Base-by-base conservation (phyloP, 2,888 invertebrate genomes). In the Polymixis lichenea region DNA sequence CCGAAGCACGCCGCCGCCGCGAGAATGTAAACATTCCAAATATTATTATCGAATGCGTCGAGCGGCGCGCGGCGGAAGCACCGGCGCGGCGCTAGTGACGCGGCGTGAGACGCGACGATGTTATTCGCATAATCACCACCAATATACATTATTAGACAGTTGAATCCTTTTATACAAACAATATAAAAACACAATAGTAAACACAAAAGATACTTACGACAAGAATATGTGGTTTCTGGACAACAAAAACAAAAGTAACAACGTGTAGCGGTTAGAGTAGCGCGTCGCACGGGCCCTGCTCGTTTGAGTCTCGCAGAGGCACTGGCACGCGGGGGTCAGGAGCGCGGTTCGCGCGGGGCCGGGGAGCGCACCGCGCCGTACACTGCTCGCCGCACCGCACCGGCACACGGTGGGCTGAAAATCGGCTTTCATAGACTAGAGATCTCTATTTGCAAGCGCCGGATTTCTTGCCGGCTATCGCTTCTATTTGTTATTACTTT, bases 201-300 rank as follows among this genome's bases (percentile, higher is more conserved):
- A 80, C 49, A 61, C 32, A 64, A 61, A 65, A n/a, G 19, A 56
- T 72, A 87, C 85, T 87, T 73, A 85, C 85, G 85, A 61, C 77
- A 66, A 61, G 60, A 62, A 15, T 66, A 68, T 68, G 62, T 61
- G 61, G 46, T 67, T 43, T 32, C n/a, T 58, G 66, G 49, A 53
- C 66, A 74, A 77, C 72, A 65, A 69, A 71, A 79, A 75, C 68
- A 71, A 80, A 81, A 80, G 46, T 56, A 67, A 77, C 11, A 67
- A 75, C 61, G 73, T 62, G 61, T 72, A 46, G 56, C 11, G 56
- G 25, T 74, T 32, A 46, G 22, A 32, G 75, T 56, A 53, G 64
- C 81, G 73, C 83, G 77, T 72, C 64, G 65, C 61, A 66, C 73
- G 72, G 72, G 69, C 74, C 86, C 66, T 75, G 43, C 75, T 82